A percentile compares a stretch with the other conserved stretches of the same genome.
Evolutionary conservation across 1,140 invertebrate species (phyloP).

Genomic region (Adoxophyes honmai): DNA sequence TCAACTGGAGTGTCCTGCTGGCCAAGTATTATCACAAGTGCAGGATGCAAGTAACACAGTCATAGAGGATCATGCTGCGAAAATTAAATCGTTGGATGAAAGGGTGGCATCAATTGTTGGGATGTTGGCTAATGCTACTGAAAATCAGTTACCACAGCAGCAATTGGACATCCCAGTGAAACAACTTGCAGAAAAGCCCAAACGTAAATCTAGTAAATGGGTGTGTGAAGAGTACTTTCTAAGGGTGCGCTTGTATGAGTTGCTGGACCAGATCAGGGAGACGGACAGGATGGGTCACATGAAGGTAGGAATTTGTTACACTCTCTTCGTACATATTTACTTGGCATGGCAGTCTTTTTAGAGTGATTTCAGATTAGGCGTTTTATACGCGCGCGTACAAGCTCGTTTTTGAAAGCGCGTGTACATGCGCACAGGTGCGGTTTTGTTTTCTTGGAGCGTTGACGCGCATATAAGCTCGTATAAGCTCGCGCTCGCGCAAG

Average conservation of each 20-base stretch:
- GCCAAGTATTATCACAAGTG: constrained; percentile 1
- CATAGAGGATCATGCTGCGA: constrained; percentile 34
- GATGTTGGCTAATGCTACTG: constrained; percentile 36
- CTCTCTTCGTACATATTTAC: no score
- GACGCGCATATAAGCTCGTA: no score
- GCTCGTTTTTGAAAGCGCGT: no score
- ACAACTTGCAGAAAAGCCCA: constrained; percentile 25
- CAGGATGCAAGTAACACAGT: constrained; percentile 22
- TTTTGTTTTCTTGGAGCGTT: no score
- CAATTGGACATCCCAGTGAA: constrained; percentile 2
- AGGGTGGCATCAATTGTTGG: constrained; percentile 47
- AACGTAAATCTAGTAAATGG: constrained; percentile 51
- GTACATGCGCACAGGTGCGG: no score
- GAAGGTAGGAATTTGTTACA: constrained; percentile 37
- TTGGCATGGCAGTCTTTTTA: no score
- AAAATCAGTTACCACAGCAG: constrained; percentile 24
- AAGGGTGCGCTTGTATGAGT: constrained; percentile 56
- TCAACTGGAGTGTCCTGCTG: constrained; percentile 14
- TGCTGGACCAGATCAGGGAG: constrained; percentile 64
- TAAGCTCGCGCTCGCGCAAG: no score
- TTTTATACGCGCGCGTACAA: no score
- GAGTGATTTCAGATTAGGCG: no score
- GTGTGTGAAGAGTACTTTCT: constrained; percentile 70
- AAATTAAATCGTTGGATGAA: constrained; percentile 55
- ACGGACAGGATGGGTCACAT: constrained; percentile 51